A percentile compares a stretch with the other conserved stretches of the same genome.
These are phyloP conservation scores for Tapirus terrestris DNA, from an alignment of 2,113 vertebrate genomes.

Conservation along the genomic window DNA sequence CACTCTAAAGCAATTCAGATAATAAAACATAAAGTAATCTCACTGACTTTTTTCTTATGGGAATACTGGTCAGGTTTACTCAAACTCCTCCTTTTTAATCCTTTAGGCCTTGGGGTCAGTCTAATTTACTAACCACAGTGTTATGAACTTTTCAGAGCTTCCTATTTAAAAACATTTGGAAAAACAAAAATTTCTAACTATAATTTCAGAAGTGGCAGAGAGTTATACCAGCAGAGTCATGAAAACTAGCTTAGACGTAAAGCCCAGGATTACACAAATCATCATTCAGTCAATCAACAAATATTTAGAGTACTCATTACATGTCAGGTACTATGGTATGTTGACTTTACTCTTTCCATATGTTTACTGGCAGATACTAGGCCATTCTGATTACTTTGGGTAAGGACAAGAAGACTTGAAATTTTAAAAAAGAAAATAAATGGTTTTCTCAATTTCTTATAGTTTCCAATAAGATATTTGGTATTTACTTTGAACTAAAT, in stretches of 20 bases:
- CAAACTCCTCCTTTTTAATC: not conserved
- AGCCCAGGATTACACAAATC: not conserved
- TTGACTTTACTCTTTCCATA: not conserved
- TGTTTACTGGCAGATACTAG: not conserved
- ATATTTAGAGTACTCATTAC: not conserved
- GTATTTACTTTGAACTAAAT: constrained; percentile 41
- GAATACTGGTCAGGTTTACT: not conserved
- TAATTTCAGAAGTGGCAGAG: constrained; percentile 19
- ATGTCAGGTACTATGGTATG: not conserved
- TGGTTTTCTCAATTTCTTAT: constrained; percentile 30
- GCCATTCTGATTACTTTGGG: not conserved
- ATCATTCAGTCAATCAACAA: not conserved
- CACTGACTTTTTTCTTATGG: not conserved
- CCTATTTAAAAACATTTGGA: not conserved
- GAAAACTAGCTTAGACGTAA: not conserved
- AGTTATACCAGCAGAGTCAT: not conserved
- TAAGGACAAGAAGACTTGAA: constrained; percentile 23
- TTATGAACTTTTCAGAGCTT: not conserved
- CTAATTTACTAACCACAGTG: not conserved
- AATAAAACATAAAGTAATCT: not conserved
- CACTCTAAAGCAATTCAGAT: constrained; percentile 16
- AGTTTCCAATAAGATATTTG: not conserved
- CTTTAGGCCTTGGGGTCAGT: not conserved
- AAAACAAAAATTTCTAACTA: not conserved
- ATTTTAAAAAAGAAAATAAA: not conserved